Conservation (phyloP, 2,113 vertebrate species). For the Uria lomvia region DNA sequence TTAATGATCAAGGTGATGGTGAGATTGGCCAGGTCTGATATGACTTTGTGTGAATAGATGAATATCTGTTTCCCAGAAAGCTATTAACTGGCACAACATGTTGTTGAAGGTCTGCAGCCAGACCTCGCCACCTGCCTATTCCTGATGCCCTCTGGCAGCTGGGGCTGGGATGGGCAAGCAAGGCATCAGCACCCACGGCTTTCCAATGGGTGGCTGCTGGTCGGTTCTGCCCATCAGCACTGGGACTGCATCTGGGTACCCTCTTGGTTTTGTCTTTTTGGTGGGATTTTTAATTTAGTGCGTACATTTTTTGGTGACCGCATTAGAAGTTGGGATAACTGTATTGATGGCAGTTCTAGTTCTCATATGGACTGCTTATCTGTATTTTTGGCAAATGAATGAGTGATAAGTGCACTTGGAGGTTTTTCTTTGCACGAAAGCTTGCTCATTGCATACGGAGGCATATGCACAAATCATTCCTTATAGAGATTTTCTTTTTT, state of each 20-base stretch:
- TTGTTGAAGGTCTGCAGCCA: not conserved
- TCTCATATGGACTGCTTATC: not conserved
- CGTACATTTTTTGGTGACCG: accelerated
- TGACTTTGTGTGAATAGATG: not conserved
- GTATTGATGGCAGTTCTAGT: not conserved
- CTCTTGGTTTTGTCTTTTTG: not conserved
- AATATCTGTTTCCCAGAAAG: not conserved
- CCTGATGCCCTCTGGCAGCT: not conserved
- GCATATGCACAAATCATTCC: not conserved
- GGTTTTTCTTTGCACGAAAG: not conserved
- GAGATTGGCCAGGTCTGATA: not conserved
- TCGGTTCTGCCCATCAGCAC: not conserved
- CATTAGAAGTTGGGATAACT: not conserved
- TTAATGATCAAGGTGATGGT: not conserved
- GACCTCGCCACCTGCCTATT: not conserved
- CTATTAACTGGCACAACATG: not conserved
- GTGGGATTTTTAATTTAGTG: not conserved
- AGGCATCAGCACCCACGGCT: not conserved
- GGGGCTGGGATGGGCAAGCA: not conserved
- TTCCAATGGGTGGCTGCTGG: accelerated
- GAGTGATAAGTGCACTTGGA: not conserved
- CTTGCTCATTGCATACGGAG: not conserved
- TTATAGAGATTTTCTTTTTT: not conserved
- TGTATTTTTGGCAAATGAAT: not conserved
- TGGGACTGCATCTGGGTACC: accelerated